phyloP scores from a whole-genome alignment of 2,113 vertebrate genomes.

The Cyphomyrus discorhynchus region DNA sequence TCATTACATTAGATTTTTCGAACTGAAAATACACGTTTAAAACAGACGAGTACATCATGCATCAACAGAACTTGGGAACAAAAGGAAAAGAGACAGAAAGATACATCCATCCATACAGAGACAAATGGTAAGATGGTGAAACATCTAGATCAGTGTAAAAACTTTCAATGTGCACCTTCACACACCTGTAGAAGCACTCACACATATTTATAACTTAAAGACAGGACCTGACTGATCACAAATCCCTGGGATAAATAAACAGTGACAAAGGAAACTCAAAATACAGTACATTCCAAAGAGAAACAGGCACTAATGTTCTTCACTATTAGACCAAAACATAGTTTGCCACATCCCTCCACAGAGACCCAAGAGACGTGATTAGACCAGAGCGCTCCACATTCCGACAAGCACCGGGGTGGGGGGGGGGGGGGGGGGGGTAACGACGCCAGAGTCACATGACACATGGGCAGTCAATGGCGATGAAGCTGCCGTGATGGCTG shows the following conservation, averaged over 20 bases:
- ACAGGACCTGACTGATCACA: neutral
- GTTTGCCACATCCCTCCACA: neutral
- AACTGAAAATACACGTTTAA: neutral
- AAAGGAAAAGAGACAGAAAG: neutral
- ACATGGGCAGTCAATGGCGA: neutral
- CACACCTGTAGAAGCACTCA: neutral
- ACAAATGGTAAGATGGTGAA: neutral
- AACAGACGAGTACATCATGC: constrained; percentile 7
- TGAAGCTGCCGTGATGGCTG: neutral
- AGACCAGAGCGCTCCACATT: neutral
- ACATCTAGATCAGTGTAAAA: neutral
- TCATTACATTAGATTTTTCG: neutral
- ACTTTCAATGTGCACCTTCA: neutral
- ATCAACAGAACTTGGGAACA: neutral
- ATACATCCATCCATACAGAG: neutral
- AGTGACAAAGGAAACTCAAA: neutral
- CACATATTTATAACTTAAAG: neutral
- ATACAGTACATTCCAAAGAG: constrained; percentile 9
- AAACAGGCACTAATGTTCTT: neutral
- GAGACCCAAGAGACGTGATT: neutral
- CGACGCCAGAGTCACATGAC: neutral
- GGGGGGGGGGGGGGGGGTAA: neutral
- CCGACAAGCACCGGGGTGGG: neutral
- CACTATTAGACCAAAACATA: neutral
- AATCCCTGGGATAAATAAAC: neutral